Conservation (phyloP, 2,113 vertebrate species). For the Sula dactylatra region DNA sequence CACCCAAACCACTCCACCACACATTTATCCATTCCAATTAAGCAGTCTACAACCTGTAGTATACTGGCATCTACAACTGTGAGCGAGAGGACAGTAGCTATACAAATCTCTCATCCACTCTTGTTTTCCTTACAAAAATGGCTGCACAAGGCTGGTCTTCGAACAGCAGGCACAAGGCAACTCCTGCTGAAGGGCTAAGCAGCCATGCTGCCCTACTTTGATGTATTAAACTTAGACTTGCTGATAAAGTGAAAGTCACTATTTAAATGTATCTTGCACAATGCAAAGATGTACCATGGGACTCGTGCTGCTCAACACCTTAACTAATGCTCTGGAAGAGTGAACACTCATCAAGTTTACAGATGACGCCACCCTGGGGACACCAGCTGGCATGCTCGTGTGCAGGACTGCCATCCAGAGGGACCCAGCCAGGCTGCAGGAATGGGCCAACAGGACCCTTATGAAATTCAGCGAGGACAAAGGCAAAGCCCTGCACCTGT, state of each 20-base stretch:
- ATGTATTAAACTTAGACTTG: neutral
- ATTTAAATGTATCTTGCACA: neutral
- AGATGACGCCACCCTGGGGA: neutral
- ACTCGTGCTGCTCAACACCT: neutral
- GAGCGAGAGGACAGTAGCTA: neutral
- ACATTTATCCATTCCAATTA: neutral
- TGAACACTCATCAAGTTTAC: neutral
- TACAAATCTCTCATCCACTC: neutral
- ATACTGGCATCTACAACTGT: neutral
- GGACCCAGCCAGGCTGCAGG: neutral
- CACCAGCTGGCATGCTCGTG: rapidly evolving
- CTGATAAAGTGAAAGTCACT: neutral
- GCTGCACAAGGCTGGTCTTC: neutral
- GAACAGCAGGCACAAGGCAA: neutral
- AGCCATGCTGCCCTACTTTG: neutral
- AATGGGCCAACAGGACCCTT: neutral
- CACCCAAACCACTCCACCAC: neutral
- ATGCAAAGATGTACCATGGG: neutral
- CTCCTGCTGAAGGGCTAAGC: neutral
- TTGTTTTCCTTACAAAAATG: neutral
- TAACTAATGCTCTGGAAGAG: neutral
- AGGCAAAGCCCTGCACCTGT: neutral
- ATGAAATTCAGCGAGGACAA: rapidly evolving
- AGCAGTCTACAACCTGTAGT: neutral
- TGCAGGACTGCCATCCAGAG: neutral